A percentile compares a stretch with the other conserved stretches of the same genome.
Conservation (phyloP, 2,888 invertebrate genomes). For the Agrotis segetum region DNA sequence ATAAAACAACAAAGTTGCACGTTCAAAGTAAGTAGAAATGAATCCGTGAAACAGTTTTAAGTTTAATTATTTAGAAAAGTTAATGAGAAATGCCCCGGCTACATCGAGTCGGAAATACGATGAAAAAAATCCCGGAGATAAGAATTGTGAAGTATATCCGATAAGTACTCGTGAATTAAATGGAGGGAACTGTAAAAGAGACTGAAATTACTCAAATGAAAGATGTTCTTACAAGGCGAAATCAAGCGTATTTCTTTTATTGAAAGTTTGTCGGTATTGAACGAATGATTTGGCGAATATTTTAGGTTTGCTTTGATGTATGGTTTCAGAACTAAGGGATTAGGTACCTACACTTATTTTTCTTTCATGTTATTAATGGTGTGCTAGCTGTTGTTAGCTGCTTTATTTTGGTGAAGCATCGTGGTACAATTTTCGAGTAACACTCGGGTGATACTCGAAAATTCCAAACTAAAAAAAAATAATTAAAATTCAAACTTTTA, state of each 20-base stretch:
- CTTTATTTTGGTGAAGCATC: too few species aligned
- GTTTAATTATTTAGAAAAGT: constrained; percentile 51
- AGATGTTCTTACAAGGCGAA: constrained; percentile 24
- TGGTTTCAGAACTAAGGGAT: background rate
- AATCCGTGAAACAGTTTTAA: constrained; percentile 12
- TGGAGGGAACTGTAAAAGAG: constrained; percentile 32
- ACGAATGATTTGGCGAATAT: constrained; percentile 1
- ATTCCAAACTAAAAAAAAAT: too few species aligned
- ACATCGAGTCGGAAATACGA: constrained; percentile 31
- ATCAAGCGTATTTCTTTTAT: constrained; percentile 24
- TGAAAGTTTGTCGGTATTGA: constrained; percentile 7
- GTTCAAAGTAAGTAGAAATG: background rate
- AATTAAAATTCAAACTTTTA: too few species aligned
- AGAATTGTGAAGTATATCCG: constrained; percentile 34
- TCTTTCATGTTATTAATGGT: too few species aligned
- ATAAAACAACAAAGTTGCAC: background rate
- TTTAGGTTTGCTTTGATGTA: too few species aligned
- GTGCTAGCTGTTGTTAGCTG: too few species aligned
- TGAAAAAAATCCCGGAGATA: constrained; percentile 43
- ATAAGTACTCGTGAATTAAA: constrained; percentile 44
- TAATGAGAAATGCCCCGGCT: constrained; percentile 46
- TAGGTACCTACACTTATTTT: too few species aligned
- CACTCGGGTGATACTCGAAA: too few species aligned
- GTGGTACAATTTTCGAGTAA: too few species aligned
- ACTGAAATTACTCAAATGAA: constrained; percentile 38